phyloP scores from a whole-genome alignment of 2,113 vertebrate genomes.

The Procavia capensis region DNA sequence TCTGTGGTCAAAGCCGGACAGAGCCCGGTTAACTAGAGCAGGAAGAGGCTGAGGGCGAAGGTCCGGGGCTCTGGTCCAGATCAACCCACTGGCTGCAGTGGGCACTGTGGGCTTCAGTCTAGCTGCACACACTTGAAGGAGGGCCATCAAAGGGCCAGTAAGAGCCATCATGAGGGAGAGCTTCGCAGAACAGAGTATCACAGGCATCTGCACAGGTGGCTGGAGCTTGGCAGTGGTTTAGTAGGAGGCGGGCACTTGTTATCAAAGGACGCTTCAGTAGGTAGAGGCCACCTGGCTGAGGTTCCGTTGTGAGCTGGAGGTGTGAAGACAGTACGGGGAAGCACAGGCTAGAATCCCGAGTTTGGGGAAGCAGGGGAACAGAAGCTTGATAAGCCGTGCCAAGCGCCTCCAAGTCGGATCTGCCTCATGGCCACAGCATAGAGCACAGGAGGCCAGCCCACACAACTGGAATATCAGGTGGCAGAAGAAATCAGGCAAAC shows the following conservation, averaged over 20 bases:
- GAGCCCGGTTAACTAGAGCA: neutral
- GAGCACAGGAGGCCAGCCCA: neutral
- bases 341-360: neutral
- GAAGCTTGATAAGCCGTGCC: neutral
- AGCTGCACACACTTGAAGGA: neutral
- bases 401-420: too few species aligned
- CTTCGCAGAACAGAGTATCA: neutral
- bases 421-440: neutral
- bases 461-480: neutral
- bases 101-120: neutral
- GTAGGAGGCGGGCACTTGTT: neutral
- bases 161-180: neutral
- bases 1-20: neutral
- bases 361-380: fast-evolving
- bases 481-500: neutral
- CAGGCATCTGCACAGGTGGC: neutral
- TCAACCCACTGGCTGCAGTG: neutral
- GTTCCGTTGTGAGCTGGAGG: neutral
- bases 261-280: neutral
- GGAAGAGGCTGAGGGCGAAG: neutral
- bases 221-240: neutral
- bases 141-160: neutral
- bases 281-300: neutral
- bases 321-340: neutral
- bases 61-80: neutral